Base-by-base conservation (phyloP, 1,140 invertebrate species). In the Macrostomum lignano region DNA sequence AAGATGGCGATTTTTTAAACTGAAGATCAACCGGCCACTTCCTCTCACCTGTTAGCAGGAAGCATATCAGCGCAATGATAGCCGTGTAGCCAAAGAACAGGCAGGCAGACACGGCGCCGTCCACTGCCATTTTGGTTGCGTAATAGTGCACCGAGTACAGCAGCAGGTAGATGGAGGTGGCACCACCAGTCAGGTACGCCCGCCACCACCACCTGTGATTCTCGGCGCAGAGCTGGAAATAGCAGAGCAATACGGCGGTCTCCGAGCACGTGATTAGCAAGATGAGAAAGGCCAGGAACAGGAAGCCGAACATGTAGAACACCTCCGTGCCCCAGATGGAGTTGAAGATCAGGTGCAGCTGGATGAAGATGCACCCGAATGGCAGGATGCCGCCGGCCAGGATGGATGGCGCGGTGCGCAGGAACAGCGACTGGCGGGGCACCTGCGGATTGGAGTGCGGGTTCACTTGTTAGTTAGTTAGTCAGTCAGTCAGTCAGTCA, bases 241-340 rank as follows among this genome's bases (percentile, higher is more conserved):
- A 96, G 58, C 84, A 93, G 2, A 96, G 65, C 21, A 96, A 63
- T 44, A 96, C 78, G 7, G 88, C 94, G 11, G 88, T 91, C 64
- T 96, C 82, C 15, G 82, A 88, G 60, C 86, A 96, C 0, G 88
- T 96, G 45, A 96, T 84, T 20, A 94, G 70, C 17, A 96, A 65
- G 48, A 96, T 96, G 36, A 88, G 63, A 57, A 93, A 96, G 25
- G 96, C 88, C 35, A 96, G 63, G 51, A 94, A 88, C 20, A 96
- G 63, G 59, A 96, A 94, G 40, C 88, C 88, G 59, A 96, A 96
- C 86, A 96, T 94, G 64, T 94, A 96, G 55, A 94, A 94, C 60
- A 84, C 86, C 62, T 86, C 74, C 48, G 73, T 78, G 49, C 53
- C 70, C 88, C 88, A 96, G 30, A 96, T 72, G 19, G 82, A 93